A percentile compares a stretch with the other conserved stretches of the same genome.
Evolutionary conservation across 2,113 vertebrate genomes (phyloP).

Genomic region (Ascaphus truei): DNA sequence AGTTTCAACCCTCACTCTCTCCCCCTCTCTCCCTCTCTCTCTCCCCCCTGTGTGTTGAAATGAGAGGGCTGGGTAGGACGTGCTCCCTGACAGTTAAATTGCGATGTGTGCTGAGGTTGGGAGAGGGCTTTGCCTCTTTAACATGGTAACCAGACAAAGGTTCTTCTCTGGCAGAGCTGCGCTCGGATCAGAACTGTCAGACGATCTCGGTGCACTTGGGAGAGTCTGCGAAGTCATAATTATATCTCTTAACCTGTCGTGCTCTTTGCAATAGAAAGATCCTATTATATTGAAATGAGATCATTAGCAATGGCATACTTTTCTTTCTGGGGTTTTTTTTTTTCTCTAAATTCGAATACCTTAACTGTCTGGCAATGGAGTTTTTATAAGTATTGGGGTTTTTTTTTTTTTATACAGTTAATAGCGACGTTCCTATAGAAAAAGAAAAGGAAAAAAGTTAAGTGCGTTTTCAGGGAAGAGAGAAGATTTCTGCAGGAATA

Average conservation of each 20-base stretch:
- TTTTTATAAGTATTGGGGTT: slow-evolving; percentile 69
- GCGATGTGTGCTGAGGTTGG: slow-evolving; percentile 68
- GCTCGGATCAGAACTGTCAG: slow-evolving; percentile 81
- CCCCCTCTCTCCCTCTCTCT: slow-evolving; percentile 35
- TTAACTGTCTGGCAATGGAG: slow-evolving; percentile 73
- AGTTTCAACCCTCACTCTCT: slow-evolving; percentile 53
- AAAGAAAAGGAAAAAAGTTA: slow-evolving; percentile 22
- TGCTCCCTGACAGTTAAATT: slow-evolving; percentile 81
- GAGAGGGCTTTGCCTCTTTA: slow-evolving; percentile 72
- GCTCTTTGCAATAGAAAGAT: slow-evolving; percentile 81
- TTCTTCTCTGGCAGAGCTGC: slow-evolving; percentile 68
- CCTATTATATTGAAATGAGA: slow-evolving; percentile 92
- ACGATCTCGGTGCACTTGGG: slow-evolving; percentile 70
- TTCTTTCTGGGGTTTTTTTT: slow-evolving; percentile 71
- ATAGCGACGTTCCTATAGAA: slow-evolving; percentile 43
- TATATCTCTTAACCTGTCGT: slow-evolving; percentile 86
- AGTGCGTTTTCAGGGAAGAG: no score
- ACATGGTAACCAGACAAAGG: slow-evolving; percentile 73
- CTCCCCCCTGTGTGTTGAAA: slow-evolving; percentile 51
- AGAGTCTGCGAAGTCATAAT: slow-evolving; percentile 87
- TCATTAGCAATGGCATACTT: slow-evolving; percentile 83
- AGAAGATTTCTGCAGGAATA: no score
- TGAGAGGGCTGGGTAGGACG: slow-evolving; percentile 62
- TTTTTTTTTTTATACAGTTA: slow-evolving; percentile 63
- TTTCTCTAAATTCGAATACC: slow-evolving; percentile 72